phyloP scores from a whole-genome alignment of 1,140 invertebrate species.

The Acromyrmex heyeri region DNA sequence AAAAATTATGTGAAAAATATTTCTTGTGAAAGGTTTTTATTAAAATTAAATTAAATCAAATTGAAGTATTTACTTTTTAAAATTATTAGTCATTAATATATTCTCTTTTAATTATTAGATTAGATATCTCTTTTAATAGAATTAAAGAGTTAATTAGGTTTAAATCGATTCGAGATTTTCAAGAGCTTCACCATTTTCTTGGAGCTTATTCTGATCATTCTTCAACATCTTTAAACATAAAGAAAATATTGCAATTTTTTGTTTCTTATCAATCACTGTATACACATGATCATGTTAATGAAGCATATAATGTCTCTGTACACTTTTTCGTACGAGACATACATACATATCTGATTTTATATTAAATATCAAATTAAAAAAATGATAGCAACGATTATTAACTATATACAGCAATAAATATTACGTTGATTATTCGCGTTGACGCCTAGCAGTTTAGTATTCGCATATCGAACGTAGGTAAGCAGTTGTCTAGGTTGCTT shows the following conservation, averaged over 20 bases:
- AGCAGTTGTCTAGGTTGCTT: conserved; percentile 63
- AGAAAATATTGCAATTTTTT: neutral
- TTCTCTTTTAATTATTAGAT: neutral
- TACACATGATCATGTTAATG: neutral
- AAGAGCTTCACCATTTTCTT: neutral
- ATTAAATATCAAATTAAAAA: conserved; percentile 15
- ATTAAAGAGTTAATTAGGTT: neutral
- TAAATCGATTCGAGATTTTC: neutral
- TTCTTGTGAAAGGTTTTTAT: neutral
- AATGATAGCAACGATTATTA: neutral
- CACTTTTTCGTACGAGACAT: neutral
- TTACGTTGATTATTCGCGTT: neutral
- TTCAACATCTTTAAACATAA: neutral
- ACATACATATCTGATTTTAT: neutral
- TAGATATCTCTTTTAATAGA: neutral
- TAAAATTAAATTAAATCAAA: no score
- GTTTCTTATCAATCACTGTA: conserved; percentile 1
- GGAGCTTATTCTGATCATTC: neutral
- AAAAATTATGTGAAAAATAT: neutral
- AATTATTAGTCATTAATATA: neutral
- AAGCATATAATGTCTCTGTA: neutral
- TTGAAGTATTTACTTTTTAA: neutral
- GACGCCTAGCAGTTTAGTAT: conserved; percentile 71
- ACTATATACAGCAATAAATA: neutral
- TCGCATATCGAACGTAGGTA: conserved; percentile 63